Conservation (phyloP, 2,797 vertebrate species). For the Cynodonichthys magdalenae region DNA sequence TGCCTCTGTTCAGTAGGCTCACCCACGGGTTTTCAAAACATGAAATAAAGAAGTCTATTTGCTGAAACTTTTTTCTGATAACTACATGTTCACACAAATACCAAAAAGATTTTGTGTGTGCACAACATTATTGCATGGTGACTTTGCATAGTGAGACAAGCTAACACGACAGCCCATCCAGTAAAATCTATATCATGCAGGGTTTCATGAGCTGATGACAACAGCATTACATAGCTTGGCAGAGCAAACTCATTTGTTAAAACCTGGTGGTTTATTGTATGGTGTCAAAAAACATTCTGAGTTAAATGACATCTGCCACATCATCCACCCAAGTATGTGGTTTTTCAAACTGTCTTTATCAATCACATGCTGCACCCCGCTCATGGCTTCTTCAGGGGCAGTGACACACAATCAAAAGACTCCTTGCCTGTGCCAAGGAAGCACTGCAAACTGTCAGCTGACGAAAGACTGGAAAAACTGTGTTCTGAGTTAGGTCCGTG, state of each 20-base stretch:
- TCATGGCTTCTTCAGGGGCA: constrained; percentile 54
- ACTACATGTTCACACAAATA: constrained; percentile 32
- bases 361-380: constrained; percentile 53
- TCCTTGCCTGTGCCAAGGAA: constrained; percentile 56
- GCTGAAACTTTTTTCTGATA: constrained; percentile 14
- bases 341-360: constrained; percentile 58
- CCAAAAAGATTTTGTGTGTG: constrained; percentile 45
- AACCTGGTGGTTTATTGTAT: constrained; percentile 57
- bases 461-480: constrained; percentile 74
- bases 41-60: neutral
- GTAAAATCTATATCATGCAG: constrained; percentile 54
- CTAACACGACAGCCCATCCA: constrained; percentile 63
- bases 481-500: constrained; percentile 67
- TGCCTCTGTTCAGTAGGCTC: neutral
- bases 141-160: constrained; percentile 40
- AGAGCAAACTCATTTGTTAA: constrained; percentile 53
- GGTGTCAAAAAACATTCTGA: constrained; percentile 47
- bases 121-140: constrained; percentile 29
- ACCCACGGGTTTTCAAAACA: neutral
- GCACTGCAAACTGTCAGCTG: constrained; percentile 73
- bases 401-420: constrained; percentile 71
- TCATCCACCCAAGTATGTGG: constrained; percentile 60
- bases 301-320: constrained; percentile 59
- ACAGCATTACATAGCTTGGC: constrained; percentile 43
- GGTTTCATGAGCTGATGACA: constrained; percentile 40